phyloP scores from a whole-genome alignment of 2,888 invertebrate genomes.

The Aphodius granarius region DNA sequence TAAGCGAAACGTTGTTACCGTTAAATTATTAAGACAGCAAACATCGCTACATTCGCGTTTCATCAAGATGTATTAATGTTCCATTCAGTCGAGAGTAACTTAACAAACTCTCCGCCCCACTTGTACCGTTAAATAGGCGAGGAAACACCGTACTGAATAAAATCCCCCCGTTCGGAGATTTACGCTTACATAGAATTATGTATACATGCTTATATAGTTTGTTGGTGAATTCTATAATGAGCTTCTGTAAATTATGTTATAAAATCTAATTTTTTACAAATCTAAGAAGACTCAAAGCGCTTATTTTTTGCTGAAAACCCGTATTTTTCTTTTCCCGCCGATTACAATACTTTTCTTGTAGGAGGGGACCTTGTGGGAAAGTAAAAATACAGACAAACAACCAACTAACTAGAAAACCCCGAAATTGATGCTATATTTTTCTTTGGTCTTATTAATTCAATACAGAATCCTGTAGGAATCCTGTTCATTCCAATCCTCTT shows the following conservation, averaged over 20 bases:
- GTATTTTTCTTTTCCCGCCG: no score
- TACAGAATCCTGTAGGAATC: background rate
- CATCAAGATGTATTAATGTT: background rate
- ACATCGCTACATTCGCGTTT: background rate
- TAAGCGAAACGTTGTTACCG: background rate
- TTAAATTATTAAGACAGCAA: background rate
- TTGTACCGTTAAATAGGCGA: background rate
- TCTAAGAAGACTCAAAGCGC: no score
- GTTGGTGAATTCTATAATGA: background rate
- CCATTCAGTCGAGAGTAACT: background rate
- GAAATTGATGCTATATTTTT: background rate
- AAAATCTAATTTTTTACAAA: background rate
- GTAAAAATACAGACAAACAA: background rate
- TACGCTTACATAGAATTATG: no score
- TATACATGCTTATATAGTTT: background rate
- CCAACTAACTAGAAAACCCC: background rate
- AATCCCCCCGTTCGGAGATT: background rate
- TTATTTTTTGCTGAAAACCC: no score
- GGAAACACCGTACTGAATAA: no score
- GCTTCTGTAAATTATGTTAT: background rate
- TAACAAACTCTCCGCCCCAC: background rate
- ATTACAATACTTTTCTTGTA: no score
- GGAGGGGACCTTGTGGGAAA: no score
- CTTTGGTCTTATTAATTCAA: background rate
- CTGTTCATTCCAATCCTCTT: background rate